These are phyloP conservation scores for Pseudomugil tenellus DNA, from an alignment of 2,797 vertebrate species.

Conservation along the genomic window DNA sequence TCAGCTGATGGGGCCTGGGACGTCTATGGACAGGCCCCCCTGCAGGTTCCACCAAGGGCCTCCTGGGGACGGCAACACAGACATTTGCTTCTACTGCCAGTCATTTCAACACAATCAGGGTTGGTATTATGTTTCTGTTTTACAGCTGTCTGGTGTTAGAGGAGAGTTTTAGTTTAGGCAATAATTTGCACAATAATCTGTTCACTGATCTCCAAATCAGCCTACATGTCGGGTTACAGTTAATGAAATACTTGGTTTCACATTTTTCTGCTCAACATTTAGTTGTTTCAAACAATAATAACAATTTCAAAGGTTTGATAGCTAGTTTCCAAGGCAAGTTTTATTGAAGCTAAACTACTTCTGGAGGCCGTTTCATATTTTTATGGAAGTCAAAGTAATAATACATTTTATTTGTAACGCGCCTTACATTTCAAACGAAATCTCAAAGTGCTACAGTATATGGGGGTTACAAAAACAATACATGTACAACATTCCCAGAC, in stretches of 20 bases:
- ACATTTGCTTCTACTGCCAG: slow-evolving; percentile 87
- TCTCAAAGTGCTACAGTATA: no score
- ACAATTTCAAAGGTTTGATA: no score
- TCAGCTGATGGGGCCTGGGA: slow-evolving; percentile 79
- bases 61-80: slow-evolving; percentile 67
- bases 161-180: no score
- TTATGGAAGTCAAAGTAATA: no score
- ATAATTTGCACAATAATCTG: background rate
- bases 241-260: background rate
- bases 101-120: slow-evolving; percentile 88
- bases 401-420: no score
- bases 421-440: no score
- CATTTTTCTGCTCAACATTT: background rate
- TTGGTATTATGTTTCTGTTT: slow-evolving; percentile 73
- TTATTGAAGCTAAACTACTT: no score
- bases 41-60: slow-evolving; percentile 71
- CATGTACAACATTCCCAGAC: no score
- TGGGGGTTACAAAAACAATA: no score
- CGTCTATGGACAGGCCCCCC: slow-evolving; percentile 73
- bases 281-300: background rate
- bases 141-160: background rate
- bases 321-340: no score
- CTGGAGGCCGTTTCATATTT: no score
- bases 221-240: background rate
- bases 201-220: background rate